phyloP scores from a whole-genome alignment of 2,888 invertebrate genomes.

The Lochmaea capreae region DNA sequence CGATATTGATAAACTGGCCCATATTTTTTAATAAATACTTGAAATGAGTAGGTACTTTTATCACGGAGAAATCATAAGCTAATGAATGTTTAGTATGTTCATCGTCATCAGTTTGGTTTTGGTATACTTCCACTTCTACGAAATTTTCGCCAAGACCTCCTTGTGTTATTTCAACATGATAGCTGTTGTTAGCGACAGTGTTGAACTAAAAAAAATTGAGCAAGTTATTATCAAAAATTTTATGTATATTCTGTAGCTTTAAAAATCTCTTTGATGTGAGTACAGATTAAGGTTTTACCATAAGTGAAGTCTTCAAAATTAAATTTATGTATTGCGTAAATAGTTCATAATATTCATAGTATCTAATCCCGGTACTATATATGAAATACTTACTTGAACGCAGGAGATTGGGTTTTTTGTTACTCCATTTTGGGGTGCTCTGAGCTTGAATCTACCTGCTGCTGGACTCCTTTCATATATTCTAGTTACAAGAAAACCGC shows the following conservation, averaged over 20 bases:
- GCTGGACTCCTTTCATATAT: neutral
- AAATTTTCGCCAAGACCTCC: neutral
- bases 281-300: no score
- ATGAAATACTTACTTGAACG: neutral
- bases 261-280: neutral
- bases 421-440: neutral
- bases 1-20: no score
- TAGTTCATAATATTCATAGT: neutral
- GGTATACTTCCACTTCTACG: neutral
- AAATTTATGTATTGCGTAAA: no score
- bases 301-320: no score
- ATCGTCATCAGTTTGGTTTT: neutral
- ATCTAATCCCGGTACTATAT: fast-evolving
- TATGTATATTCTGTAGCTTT: neutral
- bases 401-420: neutral
- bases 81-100: neutral
- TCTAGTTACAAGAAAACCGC: neutral
- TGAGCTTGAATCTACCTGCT: neutral
- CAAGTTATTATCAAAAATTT: neutral
- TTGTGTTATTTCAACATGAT: neutral
- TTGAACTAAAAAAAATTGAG: neutral
- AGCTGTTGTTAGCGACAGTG: no score
- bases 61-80: neutral
- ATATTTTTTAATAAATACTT: neutral
- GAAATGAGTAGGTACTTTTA: no score